Conservation (phyloP, 2,797 vertebrate species). For the Myiotriccus ornatus region DNA sequence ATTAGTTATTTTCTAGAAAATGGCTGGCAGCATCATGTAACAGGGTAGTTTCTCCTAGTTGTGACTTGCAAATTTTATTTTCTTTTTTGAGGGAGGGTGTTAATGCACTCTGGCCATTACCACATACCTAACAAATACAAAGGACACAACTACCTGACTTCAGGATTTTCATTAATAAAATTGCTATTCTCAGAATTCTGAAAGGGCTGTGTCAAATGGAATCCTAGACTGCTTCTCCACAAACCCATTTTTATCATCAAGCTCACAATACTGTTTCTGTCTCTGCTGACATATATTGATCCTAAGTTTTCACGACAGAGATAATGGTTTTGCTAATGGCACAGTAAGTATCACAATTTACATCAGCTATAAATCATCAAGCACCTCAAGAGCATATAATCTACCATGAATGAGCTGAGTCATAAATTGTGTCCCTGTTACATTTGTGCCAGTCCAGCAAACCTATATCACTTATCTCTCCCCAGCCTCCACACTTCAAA, state of each 20-base stretch:
- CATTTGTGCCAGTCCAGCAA: background rate
- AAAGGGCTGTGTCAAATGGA: background rate
- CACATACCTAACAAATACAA: background rate
- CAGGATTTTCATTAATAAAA: background rate
- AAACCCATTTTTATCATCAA: background rate
- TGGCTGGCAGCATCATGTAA: background rate
- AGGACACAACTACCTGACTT: background rate
- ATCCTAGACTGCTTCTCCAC: background rate
- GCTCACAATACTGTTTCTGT: background rate
- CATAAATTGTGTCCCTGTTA: slow-evolving; percentile 35
- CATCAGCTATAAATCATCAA: slow-evolving; percentile 33
- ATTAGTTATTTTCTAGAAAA: background rate
- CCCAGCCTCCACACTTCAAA: background rate
- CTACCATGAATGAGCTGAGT: slow-evolving; percentile 12
- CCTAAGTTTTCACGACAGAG: background rate
- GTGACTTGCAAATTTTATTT: background rate
- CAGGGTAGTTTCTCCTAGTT: background rate
- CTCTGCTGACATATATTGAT: slow-evolving; percentile 25
- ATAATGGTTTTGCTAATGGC: slow-evolving; percentile 57
- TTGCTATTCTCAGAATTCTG: background rate
- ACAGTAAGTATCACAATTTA: slow-evolving; percentile 42
- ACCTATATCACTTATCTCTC: background rate
- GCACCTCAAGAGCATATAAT: slow-evolving; percentile 23
- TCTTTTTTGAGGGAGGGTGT: background rate
- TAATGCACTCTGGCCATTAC: background rate